Conservation (phyloP, 1,140 invertebrate genomes). For the Hyposmocoma kahamanoa region DNA sequence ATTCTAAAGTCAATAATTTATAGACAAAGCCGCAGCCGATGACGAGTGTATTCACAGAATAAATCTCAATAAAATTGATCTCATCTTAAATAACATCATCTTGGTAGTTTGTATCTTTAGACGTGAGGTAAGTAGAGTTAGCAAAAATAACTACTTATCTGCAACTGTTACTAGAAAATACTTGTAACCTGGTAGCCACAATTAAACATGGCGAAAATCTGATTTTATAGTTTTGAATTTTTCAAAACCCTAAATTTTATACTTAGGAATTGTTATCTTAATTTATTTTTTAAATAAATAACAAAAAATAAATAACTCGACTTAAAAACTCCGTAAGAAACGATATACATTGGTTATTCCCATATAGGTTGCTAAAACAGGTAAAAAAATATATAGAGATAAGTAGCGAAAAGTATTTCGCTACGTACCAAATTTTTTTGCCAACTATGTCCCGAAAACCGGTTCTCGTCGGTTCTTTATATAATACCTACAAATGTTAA, state of each 20-base stretch:
- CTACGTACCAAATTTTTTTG: slow-evolving; percentile 28
- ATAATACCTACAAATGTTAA: slow-evolving; percentile 39
- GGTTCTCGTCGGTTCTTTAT: slow-evolving; percentile 32
- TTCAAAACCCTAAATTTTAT: no score
- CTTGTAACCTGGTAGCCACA: no score
- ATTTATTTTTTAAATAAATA: no score
- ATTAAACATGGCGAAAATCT: no score
- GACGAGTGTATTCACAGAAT: slow-evolving; percentile 53
- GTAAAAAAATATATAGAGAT: no score
- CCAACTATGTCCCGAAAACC: slow-evolving; percentile 32
- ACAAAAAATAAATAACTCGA: no score
- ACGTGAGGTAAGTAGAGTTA: slow-evolving; percentile 29
- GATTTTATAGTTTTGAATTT: no score
- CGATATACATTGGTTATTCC: no score
- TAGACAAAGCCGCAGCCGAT: slow-evolving; percentile 43
- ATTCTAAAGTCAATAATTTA: slow-evolving; percentile 36
- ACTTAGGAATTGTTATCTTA: no score
- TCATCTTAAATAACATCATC: slow-evolving; percentile 65
- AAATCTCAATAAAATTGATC: slow-evolving; percentile 68
- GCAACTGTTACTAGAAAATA: neutral
- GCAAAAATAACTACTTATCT: slow-evolving; percentile 14
- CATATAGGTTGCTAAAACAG: no score
- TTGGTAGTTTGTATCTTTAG: slow-evolving; percentile 29
- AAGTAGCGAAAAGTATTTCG: no score
- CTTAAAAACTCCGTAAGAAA: no score